Evolutionary conservation across 1,140 invertebrate species (phyloP).

Genomic region (Megalonaias nervosa): DNA sequence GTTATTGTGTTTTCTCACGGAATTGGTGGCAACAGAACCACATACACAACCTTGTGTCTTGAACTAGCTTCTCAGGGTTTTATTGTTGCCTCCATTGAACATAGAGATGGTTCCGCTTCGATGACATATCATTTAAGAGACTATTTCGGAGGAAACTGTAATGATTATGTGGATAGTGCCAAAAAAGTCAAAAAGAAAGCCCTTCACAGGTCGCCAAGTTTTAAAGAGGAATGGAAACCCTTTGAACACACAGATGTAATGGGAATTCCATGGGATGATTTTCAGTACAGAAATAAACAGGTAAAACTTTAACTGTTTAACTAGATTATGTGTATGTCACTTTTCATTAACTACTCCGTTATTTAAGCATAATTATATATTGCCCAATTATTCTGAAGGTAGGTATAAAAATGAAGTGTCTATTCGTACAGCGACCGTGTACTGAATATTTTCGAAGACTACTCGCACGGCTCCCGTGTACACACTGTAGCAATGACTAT

Average conservation of each 20-base stretch:
- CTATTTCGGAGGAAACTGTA: slow-evolving; percentile 36
- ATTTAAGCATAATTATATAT: no score
- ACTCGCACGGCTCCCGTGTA: no score
- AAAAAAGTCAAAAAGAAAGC: slow-evolving; percentile 16
- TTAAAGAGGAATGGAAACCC: slow-evolving; percentile 60
- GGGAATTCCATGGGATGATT: slow-evolving; percentile 64
- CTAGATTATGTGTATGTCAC: neutral
- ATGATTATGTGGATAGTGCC: slow-evolving; percentile 14
- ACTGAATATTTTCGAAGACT: no score
- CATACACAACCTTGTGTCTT: slow-evolving; percentile 76
- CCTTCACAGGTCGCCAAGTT: slow-evolving; percentile 46
- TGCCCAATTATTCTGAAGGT: no score
- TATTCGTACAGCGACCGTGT: no score
- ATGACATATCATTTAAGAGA: slow-evolving; percentile 73
- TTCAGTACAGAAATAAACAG: slow-evolving; percentile 70
- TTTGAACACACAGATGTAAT: slow-evolving; percentile 58
- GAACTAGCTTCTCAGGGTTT: slow-evolving; percentile 80
- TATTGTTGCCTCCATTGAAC: slow-evolving; percentile 79
- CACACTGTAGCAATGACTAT: no score
- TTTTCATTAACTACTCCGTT: neutral
- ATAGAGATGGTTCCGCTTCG: slow-evolving; percentile 77
- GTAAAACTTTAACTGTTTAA: slow-evolving; percentile 36
- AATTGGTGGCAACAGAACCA: slow-evolving; percentile 77
- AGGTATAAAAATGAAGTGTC: no score
- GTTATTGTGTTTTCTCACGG: slow-evolving; percentile 81